Evolutionary conservation across 2,113 vertebrate genomes (phyloP), one percentile per base, ranked within the genome.

Genomic region (Tretioscincus oriximinensis): DNA sequence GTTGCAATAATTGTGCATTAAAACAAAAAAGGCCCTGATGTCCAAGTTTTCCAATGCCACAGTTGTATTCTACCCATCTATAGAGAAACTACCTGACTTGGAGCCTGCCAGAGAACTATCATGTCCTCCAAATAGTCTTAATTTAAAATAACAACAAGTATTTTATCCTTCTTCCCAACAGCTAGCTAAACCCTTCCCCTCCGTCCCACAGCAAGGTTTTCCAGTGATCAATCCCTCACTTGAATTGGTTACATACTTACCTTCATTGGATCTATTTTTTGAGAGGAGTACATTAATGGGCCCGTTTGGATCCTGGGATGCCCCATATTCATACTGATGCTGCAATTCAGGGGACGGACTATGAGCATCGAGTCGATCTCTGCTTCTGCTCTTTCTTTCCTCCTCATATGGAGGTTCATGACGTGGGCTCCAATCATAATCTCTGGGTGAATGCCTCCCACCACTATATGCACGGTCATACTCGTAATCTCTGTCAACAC

Each of bases 211-310:
- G 49, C 49, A 51, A 51, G 49, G 49, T 51, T 51, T 51, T 51
- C 49, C 54, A 58, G 16, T 16, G 14, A 14, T 49, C 45, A 66
- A 60, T 18, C 20, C 9, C 18, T 11, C 5, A 73, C 4, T 21
- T 77, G 71, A 69, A 60, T 7, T 24, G 0, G 21, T 75, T 5
- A 10, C 10, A 12, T 3, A 70, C 88, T 80, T 88, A 97, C 98
- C 98, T 96, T 99, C 98, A n/a, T 92, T 97, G 10, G 96, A 93
- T 63, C 94, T 95, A 93, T 94, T 97, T 92, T 99, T 99, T 47
- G 94, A 94, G 85, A 99, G 93, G 76, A 98, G 92, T 71, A 99
- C 97, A 24, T 91, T 96, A 63, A 98, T 73, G 0, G 98, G 98
- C 85, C 95, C 96, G 67, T 94, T 95, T 6, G 94, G 86, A 26